phyloP scores from a whole-genome alignment of 2,888 invertebrate species.

The Drosophila barbarae region DNA sequence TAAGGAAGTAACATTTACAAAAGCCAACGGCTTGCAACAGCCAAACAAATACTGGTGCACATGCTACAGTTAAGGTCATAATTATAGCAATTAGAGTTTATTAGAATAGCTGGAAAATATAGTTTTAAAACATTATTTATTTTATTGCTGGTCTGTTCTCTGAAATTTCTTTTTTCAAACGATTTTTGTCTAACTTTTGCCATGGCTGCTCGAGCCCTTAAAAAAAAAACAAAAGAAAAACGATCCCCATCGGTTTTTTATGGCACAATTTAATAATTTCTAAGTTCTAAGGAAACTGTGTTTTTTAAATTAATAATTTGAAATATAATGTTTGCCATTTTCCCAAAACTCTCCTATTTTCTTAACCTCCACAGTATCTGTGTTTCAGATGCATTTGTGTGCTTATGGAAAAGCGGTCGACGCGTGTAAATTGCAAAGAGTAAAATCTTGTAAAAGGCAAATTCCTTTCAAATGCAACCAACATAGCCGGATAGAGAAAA shows the following conservation, averaged over 20 bases:
- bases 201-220: too few species aligned
- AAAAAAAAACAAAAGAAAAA: too few species aligned
- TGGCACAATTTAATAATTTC: too few species aligned
- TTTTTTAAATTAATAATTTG: neutral
- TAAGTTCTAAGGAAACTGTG: too few species aligned
- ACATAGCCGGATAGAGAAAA: constrained; percentile 46
- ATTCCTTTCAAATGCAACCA: constrained; percentile 75
- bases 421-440: constrained; percentile 76
- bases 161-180: too few species aligned
- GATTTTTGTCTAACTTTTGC: too few species aligned
- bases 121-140: neutral
- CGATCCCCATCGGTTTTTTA: too few species aligned
- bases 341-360: neutral
- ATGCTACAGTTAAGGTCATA: neutral
- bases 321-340: neutral
- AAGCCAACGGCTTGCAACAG: constrained; percentile 68
- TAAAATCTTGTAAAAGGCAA: constrained; percentile 75
- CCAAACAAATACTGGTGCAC: constrained; percentile 13
- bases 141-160: neutral
- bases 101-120: neutral
- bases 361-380: neutral
- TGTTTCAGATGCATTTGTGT: constrained; percentile 10
- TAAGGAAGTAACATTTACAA: constrained; percentile 73
- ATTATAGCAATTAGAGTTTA: neutral
- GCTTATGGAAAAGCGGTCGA: constrained; percentile 53